Conservation (phyloP, 2,113 vertebrate species). For the Psittacara wagleri region DNA sequence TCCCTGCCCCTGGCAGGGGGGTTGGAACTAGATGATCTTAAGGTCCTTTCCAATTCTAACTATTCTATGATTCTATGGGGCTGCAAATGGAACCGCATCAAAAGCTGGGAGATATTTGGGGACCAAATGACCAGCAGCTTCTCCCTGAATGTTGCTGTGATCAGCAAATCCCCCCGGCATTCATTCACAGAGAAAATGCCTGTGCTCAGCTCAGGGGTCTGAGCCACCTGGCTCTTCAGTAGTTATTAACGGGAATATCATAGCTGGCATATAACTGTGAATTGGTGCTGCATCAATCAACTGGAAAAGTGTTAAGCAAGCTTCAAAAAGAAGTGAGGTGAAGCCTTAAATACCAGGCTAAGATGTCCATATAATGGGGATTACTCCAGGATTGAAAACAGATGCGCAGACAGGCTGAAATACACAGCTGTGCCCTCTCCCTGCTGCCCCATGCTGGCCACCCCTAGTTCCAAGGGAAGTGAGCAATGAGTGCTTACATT, state of each 20-base stretch:
- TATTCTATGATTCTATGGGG: not conserved
- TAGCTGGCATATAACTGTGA: not conserved
- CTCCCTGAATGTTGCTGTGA: not conserved
- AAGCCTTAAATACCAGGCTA: not conserved
- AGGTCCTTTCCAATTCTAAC: too few relatives aligned
- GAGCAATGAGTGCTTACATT: not conserved
- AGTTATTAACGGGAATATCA: not conserved
- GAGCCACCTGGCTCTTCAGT: not conserved
- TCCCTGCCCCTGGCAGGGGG: too few relatives aligned
- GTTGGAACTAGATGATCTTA: too few relatives aligned
- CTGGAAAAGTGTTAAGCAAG: not conserved
- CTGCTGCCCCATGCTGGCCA: not conserved
- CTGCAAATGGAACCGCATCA: not conserved
- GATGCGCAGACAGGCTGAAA: not conserved
- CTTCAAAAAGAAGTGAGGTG: conserved; percentile 1
- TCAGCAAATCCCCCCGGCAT: not conserved
- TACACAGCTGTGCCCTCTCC: not conserved
- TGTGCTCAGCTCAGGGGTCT: not conserved
- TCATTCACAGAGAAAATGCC: not conserved
- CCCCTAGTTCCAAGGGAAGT: not conserved
- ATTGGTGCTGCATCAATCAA: not conserved
- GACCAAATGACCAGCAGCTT: not conserved
- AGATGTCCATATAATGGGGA: not conserved
- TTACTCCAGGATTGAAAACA: not conserved
- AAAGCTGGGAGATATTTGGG: not conserved